phyloP scores from a whole-genome alignment of 2,113 vertebrate genomes.

The Sphaerodactylus townsendi region DNA sequence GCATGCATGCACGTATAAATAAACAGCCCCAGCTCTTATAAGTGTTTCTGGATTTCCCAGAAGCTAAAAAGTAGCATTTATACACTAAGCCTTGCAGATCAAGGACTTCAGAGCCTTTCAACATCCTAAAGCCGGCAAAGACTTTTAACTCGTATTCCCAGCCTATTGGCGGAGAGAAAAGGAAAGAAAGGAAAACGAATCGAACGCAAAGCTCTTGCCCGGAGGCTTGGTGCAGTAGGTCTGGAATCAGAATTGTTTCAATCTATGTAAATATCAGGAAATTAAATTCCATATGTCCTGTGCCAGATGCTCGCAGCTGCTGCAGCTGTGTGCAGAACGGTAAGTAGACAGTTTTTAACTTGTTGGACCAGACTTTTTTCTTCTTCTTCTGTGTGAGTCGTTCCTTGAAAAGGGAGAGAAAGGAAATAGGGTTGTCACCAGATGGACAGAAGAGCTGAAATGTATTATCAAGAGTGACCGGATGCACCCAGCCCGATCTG shows the following conservation, averaged over 20 bases:
- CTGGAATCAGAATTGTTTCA: constrained; percentile 72
- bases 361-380: neutral
- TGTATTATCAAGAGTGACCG: constrained; percentile 30
- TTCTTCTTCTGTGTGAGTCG: constrained; percentile 12
- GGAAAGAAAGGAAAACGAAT: constrained; percentile 59
- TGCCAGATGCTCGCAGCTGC: constrained; percentile 76
- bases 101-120: constrained; percentile 62
- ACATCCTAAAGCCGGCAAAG: constrained; percentile 40
- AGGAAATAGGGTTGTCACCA: neutral
- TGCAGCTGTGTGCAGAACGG: constrained; percentile 67
- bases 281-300: constrained; percentile 78
- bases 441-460: constrained; percentile 58
- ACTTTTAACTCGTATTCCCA: constrained; percentile 68
- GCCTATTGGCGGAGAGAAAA: constrained; percentile 60
- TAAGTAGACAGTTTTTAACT: constrained; percentile 66
- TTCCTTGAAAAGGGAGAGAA: constrained; percentile 24
- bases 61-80: constrained; percentile 59
- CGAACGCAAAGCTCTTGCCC: constrained; percentile 69
- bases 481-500: constrained; percentile 64
- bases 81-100: constrained; percentile 59
- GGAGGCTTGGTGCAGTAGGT: constrained; percentile 65
- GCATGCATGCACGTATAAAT: neutral
- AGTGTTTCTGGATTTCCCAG: constrained; percentile 68
- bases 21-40: constrained; percentile 55
- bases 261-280: constrained; percentile 81